Evolutionary conservation across 1,140 invertebrate genomes (phyloP).

Genomic region (Triops longicaudatus): DNA sequence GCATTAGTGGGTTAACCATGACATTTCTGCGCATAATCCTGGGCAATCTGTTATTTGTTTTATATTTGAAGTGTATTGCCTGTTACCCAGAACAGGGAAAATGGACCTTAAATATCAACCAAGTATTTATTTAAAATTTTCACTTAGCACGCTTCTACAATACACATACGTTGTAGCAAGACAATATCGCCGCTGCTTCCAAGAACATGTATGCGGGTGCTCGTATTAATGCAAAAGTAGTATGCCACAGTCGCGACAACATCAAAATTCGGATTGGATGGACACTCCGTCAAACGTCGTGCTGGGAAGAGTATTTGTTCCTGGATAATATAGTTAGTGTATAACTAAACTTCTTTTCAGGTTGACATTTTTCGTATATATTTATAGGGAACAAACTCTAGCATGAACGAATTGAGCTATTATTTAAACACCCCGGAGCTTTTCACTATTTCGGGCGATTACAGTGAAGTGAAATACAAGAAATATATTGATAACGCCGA

Average conservation of each 20-base stretch:
- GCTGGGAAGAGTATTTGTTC: constrained; percentile 39
- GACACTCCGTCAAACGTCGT: constrained; percentile 37
- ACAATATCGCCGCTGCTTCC: constrained; percentile 30
- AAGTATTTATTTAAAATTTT: constrained; percentile 10
- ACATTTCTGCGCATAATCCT: constrained; percentile 4
- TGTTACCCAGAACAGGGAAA: constrained; percentile 26
- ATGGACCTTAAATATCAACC: constrained; percentile 25
- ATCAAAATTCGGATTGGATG: constrained; percentile 35
- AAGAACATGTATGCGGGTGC: constrained; percentile 32
- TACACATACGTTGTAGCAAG: constrained; percentile 19
- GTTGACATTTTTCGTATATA: constrained; percentile 28
- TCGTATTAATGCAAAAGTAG: constrained; percentile 30
- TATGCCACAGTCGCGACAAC: constrained; percentile 21
- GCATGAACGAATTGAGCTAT: constrained; percentile 29
- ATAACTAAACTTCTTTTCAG: constrained; percentile 26
- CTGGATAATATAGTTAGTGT: constrained; percentile 34
- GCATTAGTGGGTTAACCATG: neutral
- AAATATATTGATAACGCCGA: neutral
- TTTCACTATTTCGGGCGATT: constrained; percentile 17
- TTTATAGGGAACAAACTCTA: constrained; percentile 34
- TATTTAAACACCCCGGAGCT: constrained; percentile 19
- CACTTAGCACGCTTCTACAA: neutral
- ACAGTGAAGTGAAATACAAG: constrained; percentile 9
- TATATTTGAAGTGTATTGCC: neutral
- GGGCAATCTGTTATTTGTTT: neutral